Conservation (phyloP, 1,140 invertebrate genomes). For the Metaphire vulgaris region DNA sequence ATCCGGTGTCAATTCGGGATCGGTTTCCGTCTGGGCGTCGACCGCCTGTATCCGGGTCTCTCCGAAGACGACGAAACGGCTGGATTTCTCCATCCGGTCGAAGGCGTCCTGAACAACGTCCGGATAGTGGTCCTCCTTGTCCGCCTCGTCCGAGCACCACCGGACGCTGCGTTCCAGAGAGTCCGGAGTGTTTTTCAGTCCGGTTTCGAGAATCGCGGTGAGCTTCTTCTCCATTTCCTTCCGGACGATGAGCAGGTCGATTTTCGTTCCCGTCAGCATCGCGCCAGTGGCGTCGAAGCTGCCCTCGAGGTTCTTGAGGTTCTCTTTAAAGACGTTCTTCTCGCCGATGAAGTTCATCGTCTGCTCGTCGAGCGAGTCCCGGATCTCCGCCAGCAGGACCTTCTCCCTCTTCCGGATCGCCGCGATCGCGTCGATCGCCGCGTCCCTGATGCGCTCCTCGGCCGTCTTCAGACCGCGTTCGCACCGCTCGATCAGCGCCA, state of each 20-base stretch:
- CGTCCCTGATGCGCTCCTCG: conserved; percentile 43
- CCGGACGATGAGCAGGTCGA: conserved; percentile 50
- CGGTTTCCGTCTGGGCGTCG: too few species aligned
- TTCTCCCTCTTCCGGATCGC: conserved; percentile 38
- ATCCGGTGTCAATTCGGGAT: too few species aligned
- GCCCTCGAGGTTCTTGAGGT: conserved; percentile 43
- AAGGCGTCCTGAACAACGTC: not conserved
- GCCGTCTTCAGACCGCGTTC: conserved; percentile 42
- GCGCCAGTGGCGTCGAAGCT: conserved; percentile 48
- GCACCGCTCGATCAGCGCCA: conserved; percentile 43
- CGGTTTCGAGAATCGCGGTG: conserved; percentile 22
- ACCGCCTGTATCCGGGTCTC: too few species aligned
- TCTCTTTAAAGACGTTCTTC: conserved; percentile 43
- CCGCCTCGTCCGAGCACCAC: too few species aligned
- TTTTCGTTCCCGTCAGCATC: conserved; percentile 46
- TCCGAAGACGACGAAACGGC: too few species aligned
- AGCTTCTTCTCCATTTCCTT: conserved; percentile 48
- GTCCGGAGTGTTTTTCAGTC: too few species aligned
- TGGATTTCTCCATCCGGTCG: not conserved
- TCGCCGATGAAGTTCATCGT: conserved; percentile 41
- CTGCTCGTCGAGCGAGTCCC: conserved; percentile 43
- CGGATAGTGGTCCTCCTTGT: not conserved
- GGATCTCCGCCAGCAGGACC: conserved; percentile 37
- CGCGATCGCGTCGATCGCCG: conserved; percentile 46
- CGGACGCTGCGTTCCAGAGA: not conserved